phyloP scores from a whole-genome alignment of 92 coral and sea anemone species.

The Zoanthus sansibaricus region DNA sequence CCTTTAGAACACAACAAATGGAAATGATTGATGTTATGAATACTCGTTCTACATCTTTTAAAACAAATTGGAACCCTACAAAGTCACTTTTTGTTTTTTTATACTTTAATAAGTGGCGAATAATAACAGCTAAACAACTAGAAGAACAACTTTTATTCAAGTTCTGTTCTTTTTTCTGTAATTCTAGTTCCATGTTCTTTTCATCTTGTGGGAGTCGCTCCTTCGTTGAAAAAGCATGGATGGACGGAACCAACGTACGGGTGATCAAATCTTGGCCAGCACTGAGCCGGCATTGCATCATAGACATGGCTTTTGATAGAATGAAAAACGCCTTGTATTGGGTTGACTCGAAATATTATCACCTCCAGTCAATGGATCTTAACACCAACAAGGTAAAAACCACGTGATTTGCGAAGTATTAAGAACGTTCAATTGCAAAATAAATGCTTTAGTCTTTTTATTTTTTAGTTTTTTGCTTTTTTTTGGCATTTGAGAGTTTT shows the following conservation, averaged over 20 bases:
- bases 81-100: too few species aligned
- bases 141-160: not conserved
- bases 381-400: constrained; percentile 12
- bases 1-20: too few species aligned
- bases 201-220: constrained; percentile 23
- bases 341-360: constrained; percentile 4
- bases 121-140: not conserved
- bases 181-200: constrained; percentile 17
- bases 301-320: constrained; percentile 13
- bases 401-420: not conserved
- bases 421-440: too few species aligned
- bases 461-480: too few species aligned
- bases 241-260: constrained; percentile 11
- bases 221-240: not conserved
- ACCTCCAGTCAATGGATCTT: constrained; percentile 7
- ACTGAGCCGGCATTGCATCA: constrained; percentile 9
- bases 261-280: constrained; percentile 24
- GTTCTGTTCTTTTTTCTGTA: not conserved
- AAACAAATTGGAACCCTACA: too few species aligned
- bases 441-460: too few species aligned
- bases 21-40: too few species aligned
- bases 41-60: too few species aligned
- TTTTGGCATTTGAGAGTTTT: too few species aligned
- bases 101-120: too few species aligned
- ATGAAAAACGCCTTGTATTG: not conserved